Evolutionary conservation across 2,888 invertebrate species (phyloP).

Genomic region (Palloptera scutellata): DNA sequence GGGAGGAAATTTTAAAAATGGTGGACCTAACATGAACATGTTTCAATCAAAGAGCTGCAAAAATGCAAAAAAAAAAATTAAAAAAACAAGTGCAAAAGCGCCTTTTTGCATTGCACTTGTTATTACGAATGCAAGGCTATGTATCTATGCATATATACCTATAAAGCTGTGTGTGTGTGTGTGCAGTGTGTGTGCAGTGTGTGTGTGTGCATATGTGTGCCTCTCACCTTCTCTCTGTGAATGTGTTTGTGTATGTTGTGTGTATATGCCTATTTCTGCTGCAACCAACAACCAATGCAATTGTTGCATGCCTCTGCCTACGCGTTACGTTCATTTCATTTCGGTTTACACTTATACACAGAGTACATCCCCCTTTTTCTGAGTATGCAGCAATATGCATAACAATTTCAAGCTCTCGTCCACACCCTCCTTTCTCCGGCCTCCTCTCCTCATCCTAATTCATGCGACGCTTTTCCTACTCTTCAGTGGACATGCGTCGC

Average conservation of each 20-base stretch:
- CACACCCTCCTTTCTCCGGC: no score
- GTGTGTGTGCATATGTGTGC: background rate
- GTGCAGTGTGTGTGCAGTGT: conserved; percentile 8
- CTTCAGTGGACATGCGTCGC: no score
- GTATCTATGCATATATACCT: background rate
- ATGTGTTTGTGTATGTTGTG: no score
- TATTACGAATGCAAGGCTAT: background rate
- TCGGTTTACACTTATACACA: no score
- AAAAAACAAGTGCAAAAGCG: background rate
- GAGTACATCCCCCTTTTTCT: no score
- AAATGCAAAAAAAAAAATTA: background rate
- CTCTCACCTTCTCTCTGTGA: background rate
- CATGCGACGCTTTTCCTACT: no score
- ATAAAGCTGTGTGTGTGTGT: background rate
- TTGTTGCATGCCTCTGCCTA: background rate
- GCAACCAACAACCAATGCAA: background rate
- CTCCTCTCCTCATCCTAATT: no score
- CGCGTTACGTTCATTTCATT: background rate
- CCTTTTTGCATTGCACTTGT: background rate
- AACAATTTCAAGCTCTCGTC: no score
- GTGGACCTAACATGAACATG: background rate
- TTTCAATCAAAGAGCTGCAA: background rate
- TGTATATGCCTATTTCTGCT: no score
- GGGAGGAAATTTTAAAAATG: background rate
- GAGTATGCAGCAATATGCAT: no score